Conservation (phyloP, 2,888 invertebrate genomes). For the Aspidiotus destructor region DNA sequence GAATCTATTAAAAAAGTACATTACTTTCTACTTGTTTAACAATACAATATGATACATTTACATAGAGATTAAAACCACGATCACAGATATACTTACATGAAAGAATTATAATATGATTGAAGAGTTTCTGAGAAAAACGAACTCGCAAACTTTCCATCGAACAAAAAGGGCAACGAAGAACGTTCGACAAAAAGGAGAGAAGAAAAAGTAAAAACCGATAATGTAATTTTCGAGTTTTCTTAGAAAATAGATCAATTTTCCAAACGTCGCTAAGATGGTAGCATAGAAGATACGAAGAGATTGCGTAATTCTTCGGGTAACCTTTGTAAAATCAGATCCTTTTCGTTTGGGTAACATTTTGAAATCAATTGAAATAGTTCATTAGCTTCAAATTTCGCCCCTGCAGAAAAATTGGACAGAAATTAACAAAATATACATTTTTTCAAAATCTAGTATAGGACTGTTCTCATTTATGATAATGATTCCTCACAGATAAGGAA, state of each 20-base stretch:
- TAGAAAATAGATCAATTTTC: no score
- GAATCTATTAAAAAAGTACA: no score
- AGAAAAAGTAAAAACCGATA: background rate
- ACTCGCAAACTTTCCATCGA: no score
- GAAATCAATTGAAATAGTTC: conserved; percentile 16
- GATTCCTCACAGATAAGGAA: background rate
- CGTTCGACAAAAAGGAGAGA: background rate
- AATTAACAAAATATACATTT: background rate
- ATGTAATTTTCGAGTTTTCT: background rate
- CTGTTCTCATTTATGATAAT: background rate
- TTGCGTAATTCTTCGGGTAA: conserved; percentile 16
- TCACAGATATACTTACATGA: background rate
- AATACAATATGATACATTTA: background rate
- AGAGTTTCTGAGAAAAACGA: no score
- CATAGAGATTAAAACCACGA: background rate
- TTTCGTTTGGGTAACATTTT: conserved; percentile 13
- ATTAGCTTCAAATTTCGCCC: conserved; percentile 11
- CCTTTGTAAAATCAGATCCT: conserved; percentile 16
- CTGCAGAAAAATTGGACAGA: background rate
- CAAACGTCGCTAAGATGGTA: no score
- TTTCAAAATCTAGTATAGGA: no score
- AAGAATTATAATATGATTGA: background rate
- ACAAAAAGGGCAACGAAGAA: background rate
- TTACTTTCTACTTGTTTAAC: no score
- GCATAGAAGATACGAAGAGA: conserved; percentile 14